Percentiles rank a stretch among this genome's conserved stretches.
Evolutionary conservation across 35 echinoderm and acorn worm genomes (phyloP).

Genomic region (Strongylocentrotus purpuratus): DNA sequence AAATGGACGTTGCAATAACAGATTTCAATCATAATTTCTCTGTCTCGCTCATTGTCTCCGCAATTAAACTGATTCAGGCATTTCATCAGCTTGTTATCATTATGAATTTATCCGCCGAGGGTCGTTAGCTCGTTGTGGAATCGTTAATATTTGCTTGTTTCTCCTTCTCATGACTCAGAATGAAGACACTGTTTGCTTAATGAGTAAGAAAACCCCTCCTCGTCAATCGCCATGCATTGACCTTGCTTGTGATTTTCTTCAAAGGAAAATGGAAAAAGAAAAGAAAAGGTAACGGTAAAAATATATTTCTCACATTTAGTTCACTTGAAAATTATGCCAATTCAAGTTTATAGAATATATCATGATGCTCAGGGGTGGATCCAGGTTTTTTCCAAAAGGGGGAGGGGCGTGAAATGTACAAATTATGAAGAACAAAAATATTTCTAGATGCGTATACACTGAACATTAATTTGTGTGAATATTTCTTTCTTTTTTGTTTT

Average conservation of each 20-base stretch:
- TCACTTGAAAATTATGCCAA: too few relatives aligned
- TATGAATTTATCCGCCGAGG: not conserved
- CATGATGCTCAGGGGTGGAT: too few relatives aligned
- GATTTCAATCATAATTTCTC: not conserved
- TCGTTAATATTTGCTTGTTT: not conserved
- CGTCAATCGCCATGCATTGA: not conserved
- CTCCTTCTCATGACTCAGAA: not conserved
- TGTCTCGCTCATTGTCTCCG: not conserved
- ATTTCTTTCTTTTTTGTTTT: too few relatives aligned
- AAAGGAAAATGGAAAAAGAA: not conserved
- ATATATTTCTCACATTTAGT: too few relatives aligned
- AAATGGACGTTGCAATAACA: not conserved
- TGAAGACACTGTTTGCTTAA: not conserved
- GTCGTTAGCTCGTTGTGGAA: not conserved
- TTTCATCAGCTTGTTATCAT: not conserved
- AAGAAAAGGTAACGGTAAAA: not conserved
- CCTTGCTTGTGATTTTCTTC: not conserved
- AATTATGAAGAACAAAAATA: too few relatives aligned
- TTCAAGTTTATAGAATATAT: too few relatives aligned
- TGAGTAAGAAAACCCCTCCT: slow-evolving; percentile 9
- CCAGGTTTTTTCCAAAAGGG: too few relatives aligned
- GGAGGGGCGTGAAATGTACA: too few relatives aligned
- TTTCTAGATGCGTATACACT: too few relatives aligned
- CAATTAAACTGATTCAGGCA: not conserved
- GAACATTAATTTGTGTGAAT: too few relatives aligned